Evolutionary conservation across 2,113 vertebrate genomes (phyloP).

Genomic region (Cynoglossus semilaevis): DNA sequence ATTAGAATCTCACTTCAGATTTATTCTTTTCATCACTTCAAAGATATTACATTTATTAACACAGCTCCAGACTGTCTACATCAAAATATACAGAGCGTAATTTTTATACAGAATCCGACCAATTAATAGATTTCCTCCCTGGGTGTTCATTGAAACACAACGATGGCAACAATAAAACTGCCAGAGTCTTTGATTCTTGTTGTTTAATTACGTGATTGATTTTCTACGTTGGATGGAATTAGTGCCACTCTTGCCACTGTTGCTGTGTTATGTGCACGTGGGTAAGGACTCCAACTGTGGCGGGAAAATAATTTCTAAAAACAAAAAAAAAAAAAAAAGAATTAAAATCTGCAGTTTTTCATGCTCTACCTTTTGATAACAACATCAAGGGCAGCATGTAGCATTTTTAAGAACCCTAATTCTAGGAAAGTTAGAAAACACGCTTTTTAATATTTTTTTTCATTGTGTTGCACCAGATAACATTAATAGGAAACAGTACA

Average conservation of each 20-base stretch:
- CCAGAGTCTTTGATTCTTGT: constrained; percentile 9
- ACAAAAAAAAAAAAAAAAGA: too few species aligned
- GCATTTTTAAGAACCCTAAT: too few species aligned
- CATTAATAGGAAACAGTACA: too few species aligned
- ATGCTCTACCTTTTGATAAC: too few species aligned
- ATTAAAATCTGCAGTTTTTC: too few species aligned
- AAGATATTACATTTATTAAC: too few species aligned
- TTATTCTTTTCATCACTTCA: background rate
- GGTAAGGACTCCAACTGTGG: constrained; percentile 10
- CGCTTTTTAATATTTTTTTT: too few species aligned
- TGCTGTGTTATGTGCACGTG: constrained; percentile 21
- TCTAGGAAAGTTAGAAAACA: too few species aligned
- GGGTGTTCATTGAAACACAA: constrained; percentile 1
- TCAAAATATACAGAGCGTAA: background rate
- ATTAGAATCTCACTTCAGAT: background rate
- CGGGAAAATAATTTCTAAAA: background rate
- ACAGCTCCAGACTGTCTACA: background rate
- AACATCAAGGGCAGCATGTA: too few species aligned
- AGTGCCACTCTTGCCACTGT: constrained; percentile 13
- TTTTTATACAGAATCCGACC: constrained; percentile 6
- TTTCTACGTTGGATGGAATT: constrained; percentile 20
- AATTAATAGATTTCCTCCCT: constrained; percentile 22
- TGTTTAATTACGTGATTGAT: constrained; percentile 6
- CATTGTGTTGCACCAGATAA: too few species aligned
- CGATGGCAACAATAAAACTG: constrained; percentile 14